Evolutionary conservation across 2,888 invertebrate species (phyloP).

Genomic region (Pristionchus arcanus): DNA sequence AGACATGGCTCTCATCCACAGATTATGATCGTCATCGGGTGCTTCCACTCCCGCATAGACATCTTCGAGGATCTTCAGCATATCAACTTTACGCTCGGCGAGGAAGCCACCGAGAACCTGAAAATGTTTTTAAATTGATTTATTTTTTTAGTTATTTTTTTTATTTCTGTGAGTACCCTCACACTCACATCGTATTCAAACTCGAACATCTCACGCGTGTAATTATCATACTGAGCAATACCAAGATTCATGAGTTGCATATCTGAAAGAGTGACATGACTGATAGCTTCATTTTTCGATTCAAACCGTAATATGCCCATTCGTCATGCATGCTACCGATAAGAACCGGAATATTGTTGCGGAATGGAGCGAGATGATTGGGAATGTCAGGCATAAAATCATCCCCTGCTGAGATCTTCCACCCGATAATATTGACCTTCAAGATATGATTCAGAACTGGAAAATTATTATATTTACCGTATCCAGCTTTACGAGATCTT

Average conservation of each 20-base stretch:
- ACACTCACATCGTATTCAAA: conserved; percentile 21
- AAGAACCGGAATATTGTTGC: conserved; percentile 44
- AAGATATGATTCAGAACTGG: neutral
- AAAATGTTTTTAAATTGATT: too few species aligned
- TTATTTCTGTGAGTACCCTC: too few species aligned
- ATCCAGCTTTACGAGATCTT: conserved; percentile 34
- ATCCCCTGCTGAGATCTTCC: conserved; percentile 3
- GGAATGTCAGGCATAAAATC: conserved; percentile 54
- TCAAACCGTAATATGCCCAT: conserved; percentile 49
- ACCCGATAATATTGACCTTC: conserved; percentile 47
- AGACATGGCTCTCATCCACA: conserved; percentile 39
- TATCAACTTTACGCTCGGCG: neutral
- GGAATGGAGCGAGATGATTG: conserved; percentile 7
- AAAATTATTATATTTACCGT: neutral
- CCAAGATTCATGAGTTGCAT: conserved; percentile 5
- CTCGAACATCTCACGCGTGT: conserved; percentile 29
- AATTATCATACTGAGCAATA: neutral
- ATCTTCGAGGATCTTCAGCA: conserved; percentile 46
- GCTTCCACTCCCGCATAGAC: conserved; percentile 42
- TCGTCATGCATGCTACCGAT: conserved; percentile 49
- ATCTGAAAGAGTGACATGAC: conserved; percentile 19
- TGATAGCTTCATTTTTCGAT: neutral
- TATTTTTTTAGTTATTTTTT: too few species aligned
- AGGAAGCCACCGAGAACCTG: conserved; percentile 44
- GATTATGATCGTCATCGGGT: conserved; percentile 30